A percentile compares a stretch with the other conserved stretches of the same genome.
These are phyloP conservation scores for Desoria tigrina DNA, from an alignment of 2,888 invertebrate genomes.

Conservation along the genomic window DNA sequence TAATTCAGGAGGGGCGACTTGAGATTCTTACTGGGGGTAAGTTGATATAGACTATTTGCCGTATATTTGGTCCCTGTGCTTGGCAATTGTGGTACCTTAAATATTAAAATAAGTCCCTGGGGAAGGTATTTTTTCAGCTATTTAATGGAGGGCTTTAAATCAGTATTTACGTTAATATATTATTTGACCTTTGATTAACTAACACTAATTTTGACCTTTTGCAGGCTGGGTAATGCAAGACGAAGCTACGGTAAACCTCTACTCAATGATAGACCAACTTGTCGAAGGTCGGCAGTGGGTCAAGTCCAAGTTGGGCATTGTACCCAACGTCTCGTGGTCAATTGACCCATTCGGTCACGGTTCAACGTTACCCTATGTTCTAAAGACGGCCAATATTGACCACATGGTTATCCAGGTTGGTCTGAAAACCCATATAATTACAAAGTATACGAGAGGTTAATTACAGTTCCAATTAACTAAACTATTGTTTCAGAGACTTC, in stretches of 20 bases:
- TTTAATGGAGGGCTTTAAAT: too few relatives aligned
- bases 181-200: too few relatives aligned
- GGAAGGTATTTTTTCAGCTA: too few relatives aligned
- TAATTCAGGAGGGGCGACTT: slow-evolving; percentile 79
- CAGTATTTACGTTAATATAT: too few relatives aligned
- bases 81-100: too few relatives aligned
- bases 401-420: slow-evolving; percentile 80
- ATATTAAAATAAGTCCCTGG: too few relatives aligned
- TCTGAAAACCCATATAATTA: too few relatives aligned
- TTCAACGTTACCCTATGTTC: slow-evolving; percentile 85
- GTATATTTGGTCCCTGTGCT: too few relatives aligned
- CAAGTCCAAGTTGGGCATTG: slow-evolving; percentile 75
- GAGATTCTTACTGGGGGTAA: slow-evolving; percentile 91
- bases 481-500: slow-evolving; percentile 74
- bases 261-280: slow-evolving; percentile 59
- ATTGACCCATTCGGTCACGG: slow-evolving; percentile 97
- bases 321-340: slow-evolving; percentile 85
- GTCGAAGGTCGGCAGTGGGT: slow-evolving; percentile 78
- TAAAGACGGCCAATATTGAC: slow-evolving; percentile 75
- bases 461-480: not conserved
- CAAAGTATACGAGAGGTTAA: too few relatives aligned
- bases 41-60: slow-evolving; percentile 34
- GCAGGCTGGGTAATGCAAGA: slow-evolving; percentile 55
- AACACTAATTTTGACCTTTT: not conserved
- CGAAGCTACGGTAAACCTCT: slow-evolving; percentile 58